Evolutionary conservation across 2,888 invertebrate genomes (phyloP), one percentile per base, ranked within the genome.

Genomic region (Lithophane socia): DNA sequence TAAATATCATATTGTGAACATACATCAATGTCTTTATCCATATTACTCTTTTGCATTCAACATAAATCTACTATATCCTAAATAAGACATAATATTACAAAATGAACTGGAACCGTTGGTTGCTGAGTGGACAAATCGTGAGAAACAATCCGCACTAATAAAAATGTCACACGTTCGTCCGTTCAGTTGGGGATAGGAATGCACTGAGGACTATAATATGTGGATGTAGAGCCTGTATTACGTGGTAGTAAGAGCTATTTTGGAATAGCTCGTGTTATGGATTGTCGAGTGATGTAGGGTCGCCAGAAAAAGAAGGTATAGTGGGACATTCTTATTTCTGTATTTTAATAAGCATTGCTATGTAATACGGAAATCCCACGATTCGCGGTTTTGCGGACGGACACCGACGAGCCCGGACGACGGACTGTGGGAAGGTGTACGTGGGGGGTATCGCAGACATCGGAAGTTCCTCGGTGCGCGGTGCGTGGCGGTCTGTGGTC

Each of bases 91-190:
- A 63, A 75, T 70, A 73, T 75, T 76, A 72, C 73, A 81, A 73
- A 85, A 85, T 70, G 47, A 65, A 78, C 71, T 80, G 73, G 47
- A 77, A 83, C 52, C 54, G 74, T 87, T 76, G 68, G 13, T 37
- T 16, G 16, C 52, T n/a, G 56, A 71, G 24, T 75, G 60, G 54
- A 81, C 66, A 76, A 90, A 88, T 92, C 95, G 95, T 95, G 95
- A 93, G 95, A 95, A 94, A 94, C 94, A 93, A 94, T 94, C 91
- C 91, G 86, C 84, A 86, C 90, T 92, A 94, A 93, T 95, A 95
- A 95, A 94, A 95, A 94, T 94, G 93, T 94, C 93, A 92, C 91
- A 90, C 63, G 77, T 88, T 86, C 85, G 90, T 91, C 93, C 90
- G 92, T 91, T 91, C 77, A 66, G 68, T 85, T 82, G 86, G 89